A percentile compares a stretch with the other conserved stretches of the same genome.
Conservation (phyloP, 1,140 invertebrate genomes). For the Micrasema longulum region DNA sequence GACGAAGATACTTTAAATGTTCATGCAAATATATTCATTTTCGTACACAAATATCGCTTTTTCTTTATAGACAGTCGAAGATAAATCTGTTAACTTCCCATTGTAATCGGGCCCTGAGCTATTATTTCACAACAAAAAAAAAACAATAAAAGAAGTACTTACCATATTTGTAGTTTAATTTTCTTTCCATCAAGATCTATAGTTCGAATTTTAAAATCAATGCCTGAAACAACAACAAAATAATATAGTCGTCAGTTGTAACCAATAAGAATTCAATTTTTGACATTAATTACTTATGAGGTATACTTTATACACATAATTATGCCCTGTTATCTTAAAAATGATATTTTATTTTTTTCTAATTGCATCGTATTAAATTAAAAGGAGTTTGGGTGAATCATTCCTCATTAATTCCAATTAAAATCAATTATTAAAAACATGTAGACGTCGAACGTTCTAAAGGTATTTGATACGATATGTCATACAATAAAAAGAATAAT, state of each 20-base stretch:
- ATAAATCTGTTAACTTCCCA: too few relatives aligned
- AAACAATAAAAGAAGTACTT: slow-evolving; percentile 62
- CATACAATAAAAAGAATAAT: neutral
- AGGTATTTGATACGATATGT: slow-evolving; percentile 16
- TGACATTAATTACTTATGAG: too few relatives aligned
- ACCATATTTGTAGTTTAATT: slow-evolving; percentile 99
- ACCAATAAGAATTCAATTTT: too few relatives aligned
- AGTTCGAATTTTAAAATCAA: slow-evolving; percentile 99
- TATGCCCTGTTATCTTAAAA: too few relatives aligned
- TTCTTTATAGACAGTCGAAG: too few relatives aligned
- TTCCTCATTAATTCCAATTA: slow-evolving; percentile 35
- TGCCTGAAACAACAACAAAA: slow-evolving; percentile 76
- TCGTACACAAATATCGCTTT: too few relatives aligned
- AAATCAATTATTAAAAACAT: slow-evolving; percentile 38
- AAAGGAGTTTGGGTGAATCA: slow-evolving; percentile 15
- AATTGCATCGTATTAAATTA: neutral
- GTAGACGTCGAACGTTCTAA: slow-evolving; percentile 15
- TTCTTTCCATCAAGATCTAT: slow-evolving; percentile 97
- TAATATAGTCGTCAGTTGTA: too few relatives aligned
- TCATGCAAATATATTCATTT: too few relatives aligned
- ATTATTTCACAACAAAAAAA: too few relatives aligned
- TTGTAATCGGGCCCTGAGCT: too few relatives aligned
- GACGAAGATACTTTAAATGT: too few relatives aligned
- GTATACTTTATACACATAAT: too few relatives aligned
- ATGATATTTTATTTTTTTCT: neutral